phyloP scores from a whole-genome alignment of 2,888 invertebrate species.

The Leptodirus hochenwartii region DNA sequence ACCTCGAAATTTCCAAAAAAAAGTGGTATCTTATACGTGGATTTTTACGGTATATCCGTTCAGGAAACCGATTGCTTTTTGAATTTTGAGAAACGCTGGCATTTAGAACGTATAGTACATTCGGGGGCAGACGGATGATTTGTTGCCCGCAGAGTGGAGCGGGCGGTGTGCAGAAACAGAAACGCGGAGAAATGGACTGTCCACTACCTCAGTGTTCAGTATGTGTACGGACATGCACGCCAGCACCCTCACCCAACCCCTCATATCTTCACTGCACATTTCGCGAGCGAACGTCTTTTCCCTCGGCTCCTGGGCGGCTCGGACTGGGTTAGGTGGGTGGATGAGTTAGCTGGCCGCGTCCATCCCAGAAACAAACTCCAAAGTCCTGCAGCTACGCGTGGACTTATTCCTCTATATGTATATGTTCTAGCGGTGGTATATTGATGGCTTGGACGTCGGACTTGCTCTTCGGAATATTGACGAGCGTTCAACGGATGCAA shows the following conservation, averaged over 20 bases:
- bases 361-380: constrained; percentile 25
- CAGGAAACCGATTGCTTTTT: constrained; percentile 2
- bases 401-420: too few species aligned
- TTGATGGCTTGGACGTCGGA: too few species aligned
- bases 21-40: too few species aligned
- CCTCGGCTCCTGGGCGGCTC: constrained; percentile 24
- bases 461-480: constrained; percentile 16
- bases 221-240: constrained; percentile 21
- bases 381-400: constrained; percentile 1
- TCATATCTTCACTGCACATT: constrained; percentile 26
- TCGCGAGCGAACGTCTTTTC: too few species aligned
- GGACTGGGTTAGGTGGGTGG: constrained; percentile 20
- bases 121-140: constrained; percentile 21
- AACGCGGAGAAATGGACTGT: constrained; percentile 27
- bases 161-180: too few species aligned
- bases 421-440: too few species aligned
- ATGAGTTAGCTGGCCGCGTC: constrained; percentile 7
- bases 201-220: constrained; percentile 21
- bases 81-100: constrained; percentile 3
- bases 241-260: constrained; percentile 8
- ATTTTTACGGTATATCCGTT: too few species aligned
- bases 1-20: too few species aligned
- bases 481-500: constrained; percentile 13
- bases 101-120: constrained; percentile 2
- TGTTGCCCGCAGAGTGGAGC: constrained; percentile 19